Evolutionary conservation across 2,888 invertebrate species (phyloP), one percentile per base, ranked within the genome.

Genomic region (Lysandra bellargus): DNA sequence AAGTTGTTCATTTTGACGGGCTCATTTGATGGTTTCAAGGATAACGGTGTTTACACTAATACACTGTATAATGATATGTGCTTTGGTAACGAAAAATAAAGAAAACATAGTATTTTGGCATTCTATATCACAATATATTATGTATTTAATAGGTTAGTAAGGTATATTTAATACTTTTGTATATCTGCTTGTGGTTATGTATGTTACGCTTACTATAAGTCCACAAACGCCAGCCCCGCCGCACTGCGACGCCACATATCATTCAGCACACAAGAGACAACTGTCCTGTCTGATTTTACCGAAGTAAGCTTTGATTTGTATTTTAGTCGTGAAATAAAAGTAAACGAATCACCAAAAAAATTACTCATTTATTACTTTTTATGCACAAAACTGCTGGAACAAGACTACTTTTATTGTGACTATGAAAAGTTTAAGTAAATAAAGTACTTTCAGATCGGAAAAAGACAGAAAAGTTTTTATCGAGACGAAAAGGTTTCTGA

Each of bases 211-310:
- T 49, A 12, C 30, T 74, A 30, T 74, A 12, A 76, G 76, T 44
- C 57, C 60, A 60, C 57, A 74, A 2, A 57, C 85, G 49, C 44
- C 40, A 60, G 74, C 40, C n/a, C 5, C 78, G 85, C 82, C 91
- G 91, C 92, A 91, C 85, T 91, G 92, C 92, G 91, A 85, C 91
- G 89, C 87, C 84, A 88, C 89, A 87, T 87, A 86, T 90, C 91
- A 91, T 90, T 90, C 88, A 88, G 89, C 53, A 72, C 60, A 57
- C 49, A 53, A 44, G 53, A 78, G 73, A 72, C 57, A 5, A 78
- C 72, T 17, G n/a, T 60, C 33, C 37, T 73, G 57, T 57, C 76
- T 57, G 57, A 76, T 76, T 76, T 53, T 53, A 57, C 76, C 17
- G 7, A 44, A 76, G 33, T 76, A 57, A 53, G 76, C 57, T 49